phyloP scores from a whole-genome alignment of 2,797 vertebrate genomes.

The Gallinago solitaria region DNA sequence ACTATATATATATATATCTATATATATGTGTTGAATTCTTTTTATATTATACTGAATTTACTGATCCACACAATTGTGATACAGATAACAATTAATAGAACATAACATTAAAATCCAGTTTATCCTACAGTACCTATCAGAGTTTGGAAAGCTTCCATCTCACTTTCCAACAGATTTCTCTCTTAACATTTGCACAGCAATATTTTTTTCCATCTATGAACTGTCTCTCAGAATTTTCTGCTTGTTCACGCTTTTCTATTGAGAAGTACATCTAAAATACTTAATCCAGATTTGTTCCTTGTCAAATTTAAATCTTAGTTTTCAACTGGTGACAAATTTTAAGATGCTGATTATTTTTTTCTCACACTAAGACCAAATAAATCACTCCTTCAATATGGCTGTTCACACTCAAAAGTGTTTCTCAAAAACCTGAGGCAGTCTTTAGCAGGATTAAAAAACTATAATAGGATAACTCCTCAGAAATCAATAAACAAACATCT shows the following conservation, averaged over 20 bases:
- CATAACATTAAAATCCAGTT: background rate
- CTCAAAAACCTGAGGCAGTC: slow-evolving; percentile 3
- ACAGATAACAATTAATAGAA: background rate
- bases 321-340: background rate
- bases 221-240: background rate
- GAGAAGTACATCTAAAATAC: background rate
- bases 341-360: background rate
- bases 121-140: background rate
- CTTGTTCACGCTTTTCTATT: background rate
- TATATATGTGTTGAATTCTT: background rate
- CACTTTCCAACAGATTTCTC: background rate
- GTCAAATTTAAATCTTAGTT: slow-evolving; percentile 11
- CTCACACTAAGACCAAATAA: background rate
- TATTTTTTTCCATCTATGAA: background rate
- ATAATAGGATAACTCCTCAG: slow-evolving; percentile 47
- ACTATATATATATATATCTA: background rate
- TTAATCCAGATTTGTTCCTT: background rate
- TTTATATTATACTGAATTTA: background rate
- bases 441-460: slow-evolving; percentile 48
- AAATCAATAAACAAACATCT: slow-evolving; percentile 68
- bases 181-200: background rate
- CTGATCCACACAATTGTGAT: background rate
- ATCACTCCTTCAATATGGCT: background rate
- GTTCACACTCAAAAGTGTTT: background rate
- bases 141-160: background rate